Base-by-base conservation (phyloP, 53 echinoderm and acorn worm species). In the Patiria pectinifera region DNA sequence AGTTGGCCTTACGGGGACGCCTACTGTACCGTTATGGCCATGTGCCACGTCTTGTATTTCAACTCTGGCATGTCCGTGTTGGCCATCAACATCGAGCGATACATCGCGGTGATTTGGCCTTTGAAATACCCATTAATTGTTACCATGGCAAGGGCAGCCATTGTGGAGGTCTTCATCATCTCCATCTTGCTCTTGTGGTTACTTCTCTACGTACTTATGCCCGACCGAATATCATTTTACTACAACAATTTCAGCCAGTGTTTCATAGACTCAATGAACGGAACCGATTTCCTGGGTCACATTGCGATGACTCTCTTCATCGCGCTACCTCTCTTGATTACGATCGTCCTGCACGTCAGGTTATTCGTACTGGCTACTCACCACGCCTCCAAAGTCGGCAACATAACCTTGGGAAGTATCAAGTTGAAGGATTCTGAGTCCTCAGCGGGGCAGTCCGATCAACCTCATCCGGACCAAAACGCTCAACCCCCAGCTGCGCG, bases 41-140 rank as follows among this genome's bases (percentile, higher is more conserved):
- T 77, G 77, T 90, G 90, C 69, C 80, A 90, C 69, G 66, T 47
- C 11, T 66, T 90, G 80, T 90, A 90, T 69, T 90, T 90, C 70
- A 90, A 90, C 16, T 81, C 90, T n/a, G 81, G 90, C 14, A 26
- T 90, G 80, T 81, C 80, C 49, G 90, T 90, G 48, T 69, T 90
- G 11, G 90, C 90, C 69, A 90, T 90, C 81, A 90, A 90, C 48
- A 81, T 90, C 5, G 90, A 90, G 81, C 80, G 90, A 0, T 90
- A 90, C 81, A 90, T 90, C 62, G 90, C 90, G 3, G 90, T 90
- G 11, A 80, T 90, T 3, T 90, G 90, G 90, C 90, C 90, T 0
- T 80, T 90, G n/a, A 61, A 80, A 21, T 90, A 90, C 90, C 90
- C 90, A 14, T 71, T n/a, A 0, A 90, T 90, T 43, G 90, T 90